Conservation (phyloP, 1,140 invertebrate genomes). For the Copidosoma floridanum region DNA sequence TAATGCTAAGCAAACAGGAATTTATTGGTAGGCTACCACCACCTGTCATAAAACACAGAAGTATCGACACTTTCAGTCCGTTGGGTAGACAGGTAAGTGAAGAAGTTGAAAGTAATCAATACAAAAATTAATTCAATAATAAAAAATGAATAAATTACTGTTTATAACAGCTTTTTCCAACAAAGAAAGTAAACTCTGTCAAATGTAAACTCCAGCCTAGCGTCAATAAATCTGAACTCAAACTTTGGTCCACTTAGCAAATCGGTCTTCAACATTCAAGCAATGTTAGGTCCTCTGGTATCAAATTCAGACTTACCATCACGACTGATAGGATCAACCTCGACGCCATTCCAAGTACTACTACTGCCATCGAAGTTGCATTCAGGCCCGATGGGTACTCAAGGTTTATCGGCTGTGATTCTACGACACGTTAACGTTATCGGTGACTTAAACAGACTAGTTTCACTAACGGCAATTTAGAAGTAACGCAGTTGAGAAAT, state of each 20-base stretch:
- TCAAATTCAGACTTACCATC: slow-evolving; percentile 83
- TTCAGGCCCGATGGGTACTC: slow-evolving; percentile 65
- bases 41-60: slow-evolving; percentile 69
- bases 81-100: slow-evolving; percentile 45
- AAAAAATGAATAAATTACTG: not conserved
- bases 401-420: slow-evolving; percentile 62
- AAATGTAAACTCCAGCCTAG: slow-evolving; percentile 49
- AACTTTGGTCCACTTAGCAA: slow-evolving; percentile 70
- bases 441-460: slow-evolving; percentile 58
- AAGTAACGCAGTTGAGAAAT: slow-evolving; percentile 61
- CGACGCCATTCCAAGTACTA: slow-evolving; percentile 71
- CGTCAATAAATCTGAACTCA: slow-evolving; percentile 63
- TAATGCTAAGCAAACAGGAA: slow-evolving; percentile 71
- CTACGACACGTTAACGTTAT: slow-evolving; percentile 56
- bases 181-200: slow-evolving; percentile 70
- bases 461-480: slow-evolving; percentile 61
- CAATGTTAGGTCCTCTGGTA: slow-evolving; percentile 69
- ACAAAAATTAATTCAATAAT: not conserved
- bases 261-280: slow-evolving; percentile 68
- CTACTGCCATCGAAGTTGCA: slow-evolving; percentile 64
- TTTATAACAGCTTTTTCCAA: slow-evolving; percentile 63
- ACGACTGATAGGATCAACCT: slow-evolving; percentile 70
- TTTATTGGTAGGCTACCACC: slow-evolving; percentile 59
- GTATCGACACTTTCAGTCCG: slow-evolving; percentile 54
- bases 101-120: not conserved